phyloP scores from a whole-genome alignment of 2,888 invertebrate species.

The Crepidodera aurea region DNA sequence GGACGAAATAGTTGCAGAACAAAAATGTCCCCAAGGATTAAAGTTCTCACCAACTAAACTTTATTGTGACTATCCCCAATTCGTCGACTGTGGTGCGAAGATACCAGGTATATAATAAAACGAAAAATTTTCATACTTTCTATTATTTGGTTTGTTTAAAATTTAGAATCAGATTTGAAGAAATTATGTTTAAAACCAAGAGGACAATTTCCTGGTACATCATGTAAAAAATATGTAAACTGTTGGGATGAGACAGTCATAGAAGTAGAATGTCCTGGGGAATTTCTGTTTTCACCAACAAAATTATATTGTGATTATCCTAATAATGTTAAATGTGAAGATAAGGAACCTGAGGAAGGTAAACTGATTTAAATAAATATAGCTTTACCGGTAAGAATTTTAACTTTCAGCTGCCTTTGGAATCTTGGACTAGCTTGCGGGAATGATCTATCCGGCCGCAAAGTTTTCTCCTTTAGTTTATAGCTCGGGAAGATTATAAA shows the following conservation, averaged over 20 bases:
- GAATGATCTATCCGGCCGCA: no score
- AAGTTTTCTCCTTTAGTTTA: no score
- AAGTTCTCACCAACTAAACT: slow-evolving; percentile 67
- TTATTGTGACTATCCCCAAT: slow-evolving; percentile 69
- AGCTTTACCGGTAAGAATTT: no score
- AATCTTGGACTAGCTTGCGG: no score
- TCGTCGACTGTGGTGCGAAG: slow-evolving; percentile 68
- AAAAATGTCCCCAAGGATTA: slow-evolving; percentile 70
- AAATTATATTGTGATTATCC: slow-evolving; percentile 70
- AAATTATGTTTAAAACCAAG: slow-evolving; percentile 62
- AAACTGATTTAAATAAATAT: no score
- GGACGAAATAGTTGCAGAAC: slow-evolving; percentile 73
- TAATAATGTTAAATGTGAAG: slow-evolving; percentile 70
- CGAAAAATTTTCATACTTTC: no score
- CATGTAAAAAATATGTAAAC: slow-evolving; percentile 72
- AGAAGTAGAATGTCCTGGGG: slow-evolving; percentile 72
- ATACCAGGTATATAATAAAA: no score
- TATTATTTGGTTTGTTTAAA: no score
- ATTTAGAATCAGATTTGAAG: no score
- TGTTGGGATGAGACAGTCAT: slow-evolving; percentile 76
- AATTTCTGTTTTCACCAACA: slow-evolving; percentile 68
- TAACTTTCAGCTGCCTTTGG: no score
- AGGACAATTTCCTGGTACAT: slow-evolving; percentile 70
- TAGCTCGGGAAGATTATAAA: no score
- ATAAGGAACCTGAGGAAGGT: no score